These are phyloP conservation scores for Planiliza haematocheilus DNA, from an alignment of 2,113 vertebrate genomes.

Conservation along the genomic window DNA sequence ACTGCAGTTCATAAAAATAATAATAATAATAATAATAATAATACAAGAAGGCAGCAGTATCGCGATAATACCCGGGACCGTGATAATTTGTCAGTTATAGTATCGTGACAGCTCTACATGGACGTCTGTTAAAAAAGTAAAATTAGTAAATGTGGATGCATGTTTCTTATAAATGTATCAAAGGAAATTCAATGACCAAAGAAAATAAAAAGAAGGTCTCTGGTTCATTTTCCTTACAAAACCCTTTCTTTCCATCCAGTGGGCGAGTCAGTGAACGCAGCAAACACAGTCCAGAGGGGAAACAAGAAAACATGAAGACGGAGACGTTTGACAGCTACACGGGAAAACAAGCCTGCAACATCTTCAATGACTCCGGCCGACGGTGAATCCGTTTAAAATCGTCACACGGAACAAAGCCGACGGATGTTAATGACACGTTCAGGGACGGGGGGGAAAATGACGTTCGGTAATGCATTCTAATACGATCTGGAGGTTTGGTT, in stretches of 20 bases:
- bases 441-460: background rate
- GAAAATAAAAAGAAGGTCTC: no score
- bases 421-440: constrained; percentile 47
- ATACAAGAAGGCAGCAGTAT: no score
- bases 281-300: constrained; percentile 18
- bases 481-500: background rate
- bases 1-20: no score
- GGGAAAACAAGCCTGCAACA: background rate
- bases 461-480: constrained; percentile 28
- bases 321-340: constrained; percentile 14
- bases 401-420: constrained; percentile 25
- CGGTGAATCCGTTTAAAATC: background rate
- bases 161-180: background rate
- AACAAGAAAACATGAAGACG: constrained; percentile 17
- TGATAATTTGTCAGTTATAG: no score
- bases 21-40: no score
- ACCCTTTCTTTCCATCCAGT: constrained; percentile 12
- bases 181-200: background rate
- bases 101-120: no score
- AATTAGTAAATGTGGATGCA: no score
- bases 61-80: no score
- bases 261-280: background rate
- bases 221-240: constrained; percentile 7
- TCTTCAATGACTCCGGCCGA: constrained; percentile 34
- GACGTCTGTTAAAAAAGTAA: constrained; percentile 1